A percentile compares a stretch with the other conserved stretches of the same genome.
These are phyloP conservation scores for Phasianus colchicus DNA, from an alignment of 2,113 vertebrate genomes.

Conservation along the genomic window DNA sequence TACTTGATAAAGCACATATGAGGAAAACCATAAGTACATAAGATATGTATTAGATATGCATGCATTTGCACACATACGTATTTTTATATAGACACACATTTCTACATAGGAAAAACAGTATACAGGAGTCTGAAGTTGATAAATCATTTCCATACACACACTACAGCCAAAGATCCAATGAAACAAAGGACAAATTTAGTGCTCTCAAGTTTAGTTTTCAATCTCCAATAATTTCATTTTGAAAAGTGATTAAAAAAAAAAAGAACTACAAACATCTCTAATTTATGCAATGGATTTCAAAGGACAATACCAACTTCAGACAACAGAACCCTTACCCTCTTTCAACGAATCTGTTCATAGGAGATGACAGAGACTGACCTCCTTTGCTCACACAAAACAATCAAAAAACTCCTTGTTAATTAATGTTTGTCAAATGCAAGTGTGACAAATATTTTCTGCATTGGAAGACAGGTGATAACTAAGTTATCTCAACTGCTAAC, in stretches of 20 bases:
- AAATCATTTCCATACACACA: not conserved
- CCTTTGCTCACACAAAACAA: not conserved
- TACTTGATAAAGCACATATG: not conserved
- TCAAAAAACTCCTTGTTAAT: not conserved
- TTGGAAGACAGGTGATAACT: not conserved
- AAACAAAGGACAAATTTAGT: not conserved
- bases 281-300: not conserved
- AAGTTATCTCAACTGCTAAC: not conserved
- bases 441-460: not conserved
- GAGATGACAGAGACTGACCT: not conserved
- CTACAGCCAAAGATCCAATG: not conserved
- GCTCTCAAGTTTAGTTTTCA: not conserved
- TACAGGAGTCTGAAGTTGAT: not conserved
- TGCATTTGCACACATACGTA: not conserved
- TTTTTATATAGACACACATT: not conserved
- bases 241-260: not conserved
- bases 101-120: not conserved
- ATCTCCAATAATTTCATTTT: not conserved
- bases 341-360: not conserved
- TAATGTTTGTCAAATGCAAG: not conserved
- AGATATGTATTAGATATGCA: not conserved
- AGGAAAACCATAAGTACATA: not conserved
- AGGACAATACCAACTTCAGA: not conserved
- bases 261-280: not conserved
- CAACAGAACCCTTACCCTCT: not conserved